Percentiles rank a stretch among this genome's conserved stretches.
These are phyloP conservation scores for Agrochola litura DNA, from an alignment of 2,888 invertebrate genomes.

Conservation along the genomic window DNA sequence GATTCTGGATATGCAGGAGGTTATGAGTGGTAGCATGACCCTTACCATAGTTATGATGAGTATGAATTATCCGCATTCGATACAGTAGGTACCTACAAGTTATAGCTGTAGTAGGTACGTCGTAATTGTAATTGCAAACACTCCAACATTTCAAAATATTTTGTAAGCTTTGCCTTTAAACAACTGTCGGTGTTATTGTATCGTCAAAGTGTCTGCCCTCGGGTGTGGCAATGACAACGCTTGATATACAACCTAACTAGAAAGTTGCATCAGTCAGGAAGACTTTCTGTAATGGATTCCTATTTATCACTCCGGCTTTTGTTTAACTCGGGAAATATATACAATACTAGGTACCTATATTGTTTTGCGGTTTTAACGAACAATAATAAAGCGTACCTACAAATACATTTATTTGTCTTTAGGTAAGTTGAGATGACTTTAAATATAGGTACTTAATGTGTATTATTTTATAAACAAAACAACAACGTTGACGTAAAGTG, in stretches of 20 bases:
- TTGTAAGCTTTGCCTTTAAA: constrained; percentile 22
- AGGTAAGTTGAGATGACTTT: too few relatives aligned
- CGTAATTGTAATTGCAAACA: constrained; percentile 13
- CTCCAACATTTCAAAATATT: constrained; percentile 18
- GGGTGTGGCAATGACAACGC: constrained; percentile 28
- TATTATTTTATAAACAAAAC: neutral
- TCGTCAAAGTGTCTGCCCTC: neutral
- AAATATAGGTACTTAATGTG: neutral
- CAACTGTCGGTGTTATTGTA: constrained; percentile 19
- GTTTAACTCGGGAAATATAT: neutral
- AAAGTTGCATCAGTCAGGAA: constrained; percentile 37
- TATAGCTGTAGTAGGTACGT: neutral
- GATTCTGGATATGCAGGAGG: neutral
- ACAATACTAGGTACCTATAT: neutral
- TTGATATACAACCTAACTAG: constrained; percentile 29
- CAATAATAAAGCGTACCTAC: neutral
- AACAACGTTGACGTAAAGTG: constrained; percentile 7
- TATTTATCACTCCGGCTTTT: constrained; percentile 10
- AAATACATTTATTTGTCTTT: neutral
- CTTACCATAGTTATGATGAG: neutral
- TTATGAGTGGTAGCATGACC: neutral
- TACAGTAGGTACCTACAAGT: neutral
- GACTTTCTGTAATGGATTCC: constrained; percentile 13
- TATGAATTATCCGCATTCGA: neutral
- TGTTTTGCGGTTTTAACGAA: constrained; percentile 12